These are phyloP conservation scores for Byasa hedistus DNA, from an alignment of 2,888 invertebrate genomes.

Conservation along the genomic window DNA sequence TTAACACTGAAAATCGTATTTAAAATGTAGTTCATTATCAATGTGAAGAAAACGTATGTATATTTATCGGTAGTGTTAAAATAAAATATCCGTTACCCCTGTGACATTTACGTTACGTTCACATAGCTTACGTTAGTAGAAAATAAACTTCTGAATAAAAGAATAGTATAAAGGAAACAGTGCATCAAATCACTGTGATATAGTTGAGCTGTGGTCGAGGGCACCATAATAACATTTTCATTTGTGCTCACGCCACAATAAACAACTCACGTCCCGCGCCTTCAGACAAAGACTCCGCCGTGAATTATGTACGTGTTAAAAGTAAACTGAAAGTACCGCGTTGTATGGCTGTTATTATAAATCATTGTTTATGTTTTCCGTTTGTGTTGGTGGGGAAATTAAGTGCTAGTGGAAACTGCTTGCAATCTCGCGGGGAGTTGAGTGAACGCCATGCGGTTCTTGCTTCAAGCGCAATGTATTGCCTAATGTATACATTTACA, in stretches of 20 bases:
- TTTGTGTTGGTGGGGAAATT: slow-evolving; percentile 74
- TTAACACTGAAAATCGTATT: no score
- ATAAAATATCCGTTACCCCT: not conserved
- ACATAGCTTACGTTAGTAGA: not conserved
- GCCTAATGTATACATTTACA: slow-evolving; percentile 29
- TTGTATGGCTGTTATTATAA: slow-evolving; percentile 79
- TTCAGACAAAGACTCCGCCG: slow-evolving; percentile 76
- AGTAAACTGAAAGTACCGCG: slow-evolving; percentile 79
- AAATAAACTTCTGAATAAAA: not conserved
- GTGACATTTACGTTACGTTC: not conserved
- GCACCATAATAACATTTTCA: slow-evolving; percentile 78
- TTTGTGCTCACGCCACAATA: slow-evolving; percentile 78
- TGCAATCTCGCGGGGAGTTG: slow-evolving; percentile 61
- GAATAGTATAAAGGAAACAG: slow-evolving; percentile 1
- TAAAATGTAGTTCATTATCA: no score
- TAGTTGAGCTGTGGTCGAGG: slow-evolving; percentile 48
- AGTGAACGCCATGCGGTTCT: slow-evolving; percentile 52
- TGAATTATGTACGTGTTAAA: slow-evolving; percentile 81
- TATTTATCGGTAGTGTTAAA: not conserved
- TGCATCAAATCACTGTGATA: slow-evolving; percentile 19
- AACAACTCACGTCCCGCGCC: slow-evolving; percentile 79
- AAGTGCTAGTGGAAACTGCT: slow-evolving; percentile 72
- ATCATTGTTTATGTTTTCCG: slow-evolving; percentile 81
- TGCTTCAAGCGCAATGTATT: slow-evolving; percentile 49
- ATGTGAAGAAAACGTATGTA: no score